phyloP scores from a whole-genome alignment of 2,113 vertebrate genomes.

The pig (Sus scrofa) region DNA sequence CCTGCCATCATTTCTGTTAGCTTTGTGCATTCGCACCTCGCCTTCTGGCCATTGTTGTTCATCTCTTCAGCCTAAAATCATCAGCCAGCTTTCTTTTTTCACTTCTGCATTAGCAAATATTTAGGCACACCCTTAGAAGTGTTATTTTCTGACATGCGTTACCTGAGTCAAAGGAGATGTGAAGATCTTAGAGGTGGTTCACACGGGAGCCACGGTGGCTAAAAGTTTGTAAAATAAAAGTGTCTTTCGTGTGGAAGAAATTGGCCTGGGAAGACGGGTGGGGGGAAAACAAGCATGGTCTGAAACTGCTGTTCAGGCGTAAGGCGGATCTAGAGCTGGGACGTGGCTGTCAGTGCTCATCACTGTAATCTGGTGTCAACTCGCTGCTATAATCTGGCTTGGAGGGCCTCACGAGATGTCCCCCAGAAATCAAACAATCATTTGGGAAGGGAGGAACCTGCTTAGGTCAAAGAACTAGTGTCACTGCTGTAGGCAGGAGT shows the following conservation, averaged over 20 bases:
- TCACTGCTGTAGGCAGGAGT: background rate
- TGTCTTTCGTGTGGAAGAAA: background rate
- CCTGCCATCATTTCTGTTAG: background rate
- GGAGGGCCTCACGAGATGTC: background rate
- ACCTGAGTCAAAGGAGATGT: background rate
- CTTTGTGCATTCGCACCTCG: background rate
- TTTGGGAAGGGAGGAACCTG: background rate
- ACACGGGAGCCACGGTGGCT: background rate
- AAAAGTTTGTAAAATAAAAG: background rate
- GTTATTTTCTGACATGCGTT: background rate
- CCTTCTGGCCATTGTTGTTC: background rate
- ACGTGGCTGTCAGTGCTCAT: background rate
- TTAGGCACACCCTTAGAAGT: constrained; percentile 9
- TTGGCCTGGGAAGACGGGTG: background rate
- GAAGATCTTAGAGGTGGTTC: background rate
- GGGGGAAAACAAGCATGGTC: background rate
- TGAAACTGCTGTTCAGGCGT: background rate
- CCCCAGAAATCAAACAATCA: background rate
- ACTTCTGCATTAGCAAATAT: background rate
- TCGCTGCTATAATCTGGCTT: background rate
- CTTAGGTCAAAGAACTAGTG: background rate
- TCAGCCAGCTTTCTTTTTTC: constrained; percentile 32
- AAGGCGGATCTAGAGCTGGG: background rate
- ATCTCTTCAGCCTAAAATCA: background rate
- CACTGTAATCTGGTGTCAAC: background rate